These are phyloP conservation scores for Peromyscus maniculatus DNA, from an alignment of 2,113 vertebrate species.

Conservation along the genomic window DNA sequence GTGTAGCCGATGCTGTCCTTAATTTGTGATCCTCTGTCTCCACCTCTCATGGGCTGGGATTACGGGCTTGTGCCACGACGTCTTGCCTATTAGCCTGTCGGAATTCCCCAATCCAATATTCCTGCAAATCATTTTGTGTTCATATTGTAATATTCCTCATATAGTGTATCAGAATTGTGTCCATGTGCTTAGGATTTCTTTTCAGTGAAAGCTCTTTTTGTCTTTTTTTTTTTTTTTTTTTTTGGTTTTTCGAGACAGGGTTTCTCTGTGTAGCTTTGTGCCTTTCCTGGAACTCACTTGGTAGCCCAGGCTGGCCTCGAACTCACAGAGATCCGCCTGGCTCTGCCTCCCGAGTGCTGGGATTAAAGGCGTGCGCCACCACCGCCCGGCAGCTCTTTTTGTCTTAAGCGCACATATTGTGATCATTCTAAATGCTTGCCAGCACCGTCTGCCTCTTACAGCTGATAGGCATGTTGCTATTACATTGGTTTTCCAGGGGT, in stretches of 20 bases:
- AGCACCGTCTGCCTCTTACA: accelerated
- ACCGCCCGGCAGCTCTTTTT: not conserved
- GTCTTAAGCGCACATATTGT: not conserved
- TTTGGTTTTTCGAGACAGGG: too few species aligned
- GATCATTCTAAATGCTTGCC: not conserved
- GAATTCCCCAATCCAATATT: not conserved
- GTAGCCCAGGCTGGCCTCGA: too few species aligned
- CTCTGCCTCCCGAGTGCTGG: too few species aligned
- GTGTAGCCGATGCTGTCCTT: not conserved
- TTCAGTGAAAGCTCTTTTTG: too few species aligned
- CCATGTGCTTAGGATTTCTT: not conserved
- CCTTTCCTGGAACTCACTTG: too few species aligned
- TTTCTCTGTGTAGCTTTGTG: too few species aligned
- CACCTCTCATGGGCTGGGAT: not conserved
- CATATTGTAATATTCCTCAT: not conserved
- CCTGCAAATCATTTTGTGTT: not conserved
- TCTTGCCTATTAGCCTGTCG: not conserved
- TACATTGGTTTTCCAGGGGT: not conserved
- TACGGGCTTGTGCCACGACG: not conserved
- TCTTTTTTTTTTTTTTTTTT: too few species aligned
- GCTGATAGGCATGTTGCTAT: not conserved
- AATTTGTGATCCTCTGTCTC: not conserved
- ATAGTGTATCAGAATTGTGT: not conserved
- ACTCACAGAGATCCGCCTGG: too few species aligned
- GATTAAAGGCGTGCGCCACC: too few species aligned